Conservation (phyloP, 2,113 vertebrate genomes). For the Petromus typicus region DNA sequence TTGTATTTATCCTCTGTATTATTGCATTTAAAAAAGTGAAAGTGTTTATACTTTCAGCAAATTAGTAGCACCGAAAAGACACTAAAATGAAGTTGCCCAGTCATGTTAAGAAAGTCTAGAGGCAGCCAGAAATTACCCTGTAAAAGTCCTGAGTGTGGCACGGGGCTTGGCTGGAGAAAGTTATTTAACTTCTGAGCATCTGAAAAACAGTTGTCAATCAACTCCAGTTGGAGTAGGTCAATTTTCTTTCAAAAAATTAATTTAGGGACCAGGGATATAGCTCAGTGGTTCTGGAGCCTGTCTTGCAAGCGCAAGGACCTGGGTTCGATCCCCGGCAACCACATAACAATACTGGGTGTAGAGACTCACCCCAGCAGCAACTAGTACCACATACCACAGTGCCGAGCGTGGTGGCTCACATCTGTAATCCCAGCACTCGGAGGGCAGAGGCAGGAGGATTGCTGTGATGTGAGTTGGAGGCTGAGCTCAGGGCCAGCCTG, state of each 20-base stretch:
- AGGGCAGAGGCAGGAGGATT: too few relatives aligned
- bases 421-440: too few relatives aligned
- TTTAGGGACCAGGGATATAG: too few relatives aligned
- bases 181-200: neutral
- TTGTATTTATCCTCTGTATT: neutral
- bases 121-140: neutral
- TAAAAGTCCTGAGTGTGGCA: neutral
- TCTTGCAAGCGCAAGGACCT: too few relatives aligned
- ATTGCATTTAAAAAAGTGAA: neutral
- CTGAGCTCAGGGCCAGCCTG: too few relatives aligned
- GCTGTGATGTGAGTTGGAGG: too few relatives aligned
- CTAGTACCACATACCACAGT: too few relatives aligned
- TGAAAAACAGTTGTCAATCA: neutral
- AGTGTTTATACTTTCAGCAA: neutral
- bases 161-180: neutral
- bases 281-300: too few relatives aligned
- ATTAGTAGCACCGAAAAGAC: constrained; percentile 20
- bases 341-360: too few relatives aligned
- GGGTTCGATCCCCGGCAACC: too few relatives aligned
- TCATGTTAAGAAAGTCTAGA: neutral
- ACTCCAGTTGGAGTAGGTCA: neutral
- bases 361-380: too few relatives aligned
- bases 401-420: too few relatives aligned
- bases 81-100: neutral
- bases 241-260: constrained; percentile 2